phyloP scores from a whole-genome alignment of 2,113 vertebrate species.

The Albula glossodonta region DNA sequence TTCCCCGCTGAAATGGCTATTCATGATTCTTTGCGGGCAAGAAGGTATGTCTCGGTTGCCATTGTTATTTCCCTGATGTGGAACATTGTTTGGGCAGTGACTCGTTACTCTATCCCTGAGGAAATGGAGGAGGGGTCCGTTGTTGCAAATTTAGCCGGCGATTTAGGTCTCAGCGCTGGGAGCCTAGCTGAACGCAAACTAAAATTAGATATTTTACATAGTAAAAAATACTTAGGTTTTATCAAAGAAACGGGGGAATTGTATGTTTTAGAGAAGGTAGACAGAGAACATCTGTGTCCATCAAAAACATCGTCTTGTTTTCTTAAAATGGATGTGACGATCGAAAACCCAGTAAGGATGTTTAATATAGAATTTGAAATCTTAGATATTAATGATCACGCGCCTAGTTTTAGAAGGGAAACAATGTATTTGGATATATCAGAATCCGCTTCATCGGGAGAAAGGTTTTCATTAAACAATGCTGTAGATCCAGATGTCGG shows the following conservation, averaged over 20 bases:
- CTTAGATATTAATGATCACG: slow-evolving; percentile 62
- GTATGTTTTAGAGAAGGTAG: slow-evolving; percentile 56
- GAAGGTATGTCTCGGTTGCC: slow-evolving; percentile 10
- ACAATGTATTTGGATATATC: slow-evolving; percentile 71
- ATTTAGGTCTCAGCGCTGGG: slow-evolving; percentile 62
- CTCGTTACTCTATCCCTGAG: slow-evolving; percentile 61
- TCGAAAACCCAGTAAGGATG: slow-evolving; percentile 69
- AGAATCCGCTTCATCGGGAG: slow-evolving; percentile 47
- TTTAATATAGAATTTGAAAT: slow-evolving; percentile 71
- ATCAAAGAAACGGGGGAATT: slow-evolving; percentile 63
- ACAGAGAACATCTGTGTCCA: slow-evolving; percentile 52
- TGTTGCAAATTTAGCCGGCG: slow-evolving; percentile 65
- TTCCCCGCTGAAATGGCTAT: background rate
- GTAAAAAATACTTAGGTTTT: slow-evolving; percentile 60
- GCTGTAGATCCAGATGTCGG: slow-evolving; percentile 64
- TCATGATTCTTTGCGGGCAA: background rate
- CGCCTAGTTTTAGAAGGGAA: slow-evolving; percentile 64
- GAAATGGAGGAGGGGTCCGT: slow-evolving; percentile 67
- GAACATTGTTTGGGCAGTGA: slow-evolving; percentile 2
- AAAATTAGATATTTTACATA: slow-evolving; percentile 33
- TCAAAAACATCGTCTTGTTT: slow-evolving; percentile 45
- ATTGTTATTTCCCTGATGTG: slow-evolving; percentile 5
- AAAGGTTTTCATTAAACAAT: slow-evolving; percentile 65
- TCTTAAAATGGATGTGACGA: slow-evolving; percentile 69
- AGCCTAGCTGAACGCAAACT: slow-evolving; percentile 46